These are phyloP conservation scores for Kryptopterus vitreolus DNA, from an alignment of 2,797 vertebrate genomes.

Conservation along the genomic window DNA sequence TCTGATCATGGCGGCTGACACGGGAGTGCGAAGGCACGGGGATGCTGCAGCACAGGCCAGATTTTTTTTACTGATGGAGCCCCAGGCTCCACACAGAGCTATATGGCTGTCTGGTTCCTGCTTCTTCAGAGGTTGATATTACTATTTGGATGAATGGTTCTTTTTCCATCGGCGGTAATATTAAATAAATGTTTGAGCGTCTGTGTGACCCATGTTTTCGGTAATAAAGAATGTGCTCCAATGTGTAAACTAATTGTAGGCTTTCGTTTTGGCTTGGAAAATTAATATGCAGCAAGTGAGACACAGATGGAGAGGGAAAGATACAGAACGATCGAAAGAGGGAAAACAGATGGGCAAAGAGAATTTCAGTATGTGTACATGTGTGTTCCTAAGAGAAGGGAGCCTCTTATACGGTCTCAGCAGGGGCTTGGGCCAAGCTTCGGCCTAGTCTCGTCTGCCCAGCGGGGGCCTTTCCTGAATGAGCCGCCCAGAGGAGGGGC, in stretches of 20 bases:
- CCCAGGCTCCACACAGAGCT: conserved; percentile 71
- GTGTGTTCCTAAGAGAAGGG: conserved; percentile 69
- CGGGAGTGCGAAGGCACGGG: conserved; percentile 67
- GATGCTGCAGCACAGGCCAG: conserved; percentile 63
- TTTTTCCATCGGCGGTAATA: conserved; percentile 45
- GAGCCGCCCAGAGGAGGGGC: conserved; percentile 82
- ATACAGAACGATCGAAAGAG: conserved; percentile 67
- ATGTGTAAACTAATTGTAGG: background rate
- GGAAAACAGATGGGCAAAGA: conserved; percentile 79
- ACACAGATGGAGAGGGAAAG: conserved; percentile 46
- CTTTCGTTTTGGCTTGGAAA: conserved; percentile 29
- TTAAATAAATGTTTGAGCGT: conserved; percentile 46
- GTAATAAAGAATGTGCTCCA: conserved; percentile 22
- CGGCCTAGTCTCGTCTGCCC: conserved; percentile 79
- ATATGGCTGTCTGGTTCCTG: conserved; percentile 67
- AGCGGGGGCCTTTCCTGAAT: conserved; percentile 80
- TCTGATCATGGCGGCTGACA: conserved; percentile 77
- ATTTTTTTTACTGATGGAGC: conserved; percentile 61
- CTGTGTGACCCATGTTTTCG: conserved; percentile 45
- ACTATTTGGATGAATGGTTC: conserved; percentile 48
- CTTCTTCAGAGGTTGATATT: conserved; percentile 66
- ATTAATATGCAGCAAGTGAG: conserved; percentile 5
- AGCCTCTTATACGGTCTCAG: conserved; percentile 81
- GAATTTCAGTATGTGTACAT: conserved; percentile 66
- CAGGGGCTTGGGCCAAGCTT: conserved; percentile 72